A percentile compares a stretch with the other conserved stretches of the same genome.
Evolutionary conservation across 2,888 invertebrate species (phyloP).

Genomic region (Pollenia labialis): DNA sequence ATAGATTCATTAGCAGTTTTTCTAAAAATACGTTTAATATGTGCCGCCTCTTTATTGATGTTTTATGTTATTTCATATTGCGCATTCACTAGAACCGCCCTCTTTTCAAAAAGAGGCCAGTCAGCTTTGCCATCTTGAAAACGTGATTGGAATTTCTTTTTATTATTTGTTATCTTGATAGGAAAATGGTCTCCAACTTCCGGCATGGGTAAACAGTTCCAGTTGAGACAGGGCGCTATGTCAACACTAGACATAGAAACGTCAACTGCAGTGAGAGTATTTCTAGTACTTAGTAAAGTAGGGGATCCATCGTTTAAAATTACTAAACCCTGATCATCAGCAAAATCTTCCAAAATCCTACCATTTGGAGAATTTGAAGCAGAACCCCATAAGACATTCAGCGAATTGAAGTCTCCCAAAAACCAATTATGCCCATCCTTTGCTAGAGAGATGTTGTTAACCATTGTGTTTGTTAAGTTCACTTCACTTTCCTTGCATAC

Average conservation of each 20-base stretch:
- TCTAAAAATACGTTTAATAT: neutral
- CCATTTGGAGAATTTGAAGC: no score
- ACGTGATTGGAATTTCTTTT: no score
- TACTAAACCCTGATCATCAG: neutral
- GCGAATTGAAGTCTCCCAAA: no score
- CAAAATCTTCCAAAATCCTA: conserved; percentile 5
- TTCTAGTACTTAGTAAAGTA: no score
- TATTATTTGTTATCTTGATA: conserved; percentile 1
- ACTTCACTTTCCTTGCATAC: neutral
- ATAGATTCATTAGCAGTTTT: conserved; percentile 34
- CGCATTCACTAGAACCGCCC: no score
- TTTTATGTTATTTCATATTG: no score
- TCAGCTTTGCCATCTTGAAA: no score
- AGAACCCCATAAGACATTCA: no score
- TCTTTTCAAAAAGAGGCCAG: no score
- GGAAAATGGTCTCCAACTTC: conserved; percentile 41
- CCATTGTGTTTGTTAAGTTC: conserved; percentile 10
- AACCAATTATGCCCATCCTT: no score
- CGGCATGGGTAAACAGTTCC: conserved; percentile 27
- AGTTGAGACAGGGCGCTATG: neutral
- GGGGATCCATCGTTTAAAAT: neutral
- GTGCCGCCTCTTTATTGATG: no score
- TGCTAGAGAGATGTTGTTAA: neutral
- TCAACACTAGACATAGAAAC: conserved; percentile 20
- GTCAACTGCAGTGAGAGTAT: neutral